phyloP scores from a whole-genome alignment of 2,797 vertebrate species.

The Tiaroga cobitis region DNA sequence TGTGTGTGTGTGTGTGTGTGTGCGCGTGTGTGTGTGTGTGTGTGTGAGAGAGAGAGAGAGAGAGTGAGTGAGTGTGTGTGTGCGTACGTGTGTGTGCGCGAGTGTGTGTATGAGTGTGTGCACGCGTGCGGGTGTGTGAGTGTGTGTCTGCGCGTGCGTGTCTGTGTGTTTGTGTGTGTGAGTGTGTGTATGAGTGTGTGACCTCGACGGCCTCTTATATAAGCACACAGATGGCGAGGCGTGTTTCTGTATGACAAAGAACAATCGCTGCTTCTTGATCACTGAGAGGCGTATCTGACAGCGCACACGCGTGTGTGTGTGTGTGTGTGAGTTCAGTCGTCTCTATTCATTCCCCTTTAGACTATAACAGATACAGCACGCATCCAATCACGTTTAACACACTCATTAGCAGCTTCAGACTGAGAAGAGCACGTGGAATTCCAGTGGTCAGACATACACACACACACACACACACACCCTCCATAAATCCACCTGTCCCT shows the following conservation, averaged over 20 bases:
- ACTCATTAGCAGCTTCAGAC: conserved; percentile 66
- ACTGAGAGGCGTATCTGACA: conserved; percentile 69
- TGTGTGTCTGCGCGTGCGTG: no score
- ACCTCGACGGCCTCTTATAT: not conserved
- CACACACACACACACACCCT: conserved; percentile 29
- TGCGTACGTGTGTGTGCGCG: fast-evolving
- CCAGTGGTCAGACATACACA: not conserved
- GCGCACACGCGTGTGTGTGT: not conserved
- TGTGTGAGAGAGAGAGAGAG: no score
- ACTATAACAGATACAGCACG: not conserved
- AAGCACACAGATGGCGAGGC: conserved; percentile 79
- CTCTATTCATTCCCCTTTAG: not conserved
- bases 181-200: not conserved
- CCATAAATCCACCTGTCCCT: conserved; percentile 82
- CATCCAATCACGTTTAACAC: conserved; percentile 77
- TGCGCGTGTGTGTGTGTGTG: fast-evolving
- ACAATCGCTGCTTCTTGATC: conserved; percentile 79
- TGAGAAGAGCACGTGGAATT: conserved; percentile 50
- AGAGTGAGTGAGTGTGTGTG: no score
- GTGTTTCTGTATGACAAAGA: conserved; percentile 76
- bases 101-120: no score
- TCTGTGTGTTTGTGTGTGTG: fast-evolving
- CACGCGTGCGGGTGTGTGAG: no score
- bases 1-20: not conserved
- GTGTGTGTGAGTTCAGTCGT: not conserved